These are phyloP conservation scores for Columbina picui DNA, from an alignment of 2,113 vertebrate genomes.

Conservation along the genomic window DNA sequence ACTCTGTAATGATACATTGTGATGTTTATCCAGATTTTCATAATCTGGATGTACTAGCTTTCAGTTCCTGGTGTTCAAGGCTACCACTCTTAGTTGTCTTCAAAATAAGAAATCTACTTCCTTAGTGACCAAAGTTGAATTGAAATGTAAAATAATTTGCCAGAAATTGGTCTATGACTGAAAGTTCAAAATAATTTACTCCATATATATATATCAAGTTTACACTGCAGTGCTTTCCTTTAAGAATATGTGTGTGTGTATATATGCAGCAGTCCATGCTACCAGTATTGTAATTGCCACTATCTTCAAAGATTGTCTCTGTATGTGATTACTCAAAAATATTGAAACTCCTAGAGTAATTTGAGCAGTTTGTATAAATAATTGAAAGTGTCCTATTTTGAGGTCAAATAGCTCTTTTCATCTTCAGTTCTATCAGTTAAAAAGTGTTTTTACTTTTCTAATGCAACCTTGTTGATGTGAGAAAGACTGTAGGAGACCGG, in stretches of 20 bases:
- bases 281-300: background rate
- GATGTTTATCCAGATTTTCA: background rate
- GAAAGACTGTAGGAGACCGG: background rate
- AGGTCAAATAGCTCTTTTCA: background rate
- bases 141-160: background rate
- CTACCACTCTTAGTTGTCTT: background rate
- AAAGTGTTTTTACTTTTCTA: background rate
- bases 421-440: background rate
- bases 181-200: background rate
- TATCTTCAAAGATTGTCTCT: background rate
- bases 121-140: background rate
- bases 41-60: background rate
- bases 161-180: background rate
- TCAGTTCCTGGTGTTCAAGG: background rate
- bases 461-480: background rate
- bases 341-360: background rate
- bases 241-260: background rate
- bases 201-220: background rate
- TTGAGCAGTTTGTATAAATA: background rate
- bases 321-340: background rate
- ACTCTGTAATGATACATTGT: background rate
- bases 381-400: background rate
- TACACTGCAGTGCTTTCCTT: slow-evolving; percentile 51
- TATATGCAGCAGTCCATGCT: background rate
- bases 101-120: background rate